phyloP scores from a whole-genome alignment of 2,113 vertebrate species.

The Eurystomus gularis region DNA sequence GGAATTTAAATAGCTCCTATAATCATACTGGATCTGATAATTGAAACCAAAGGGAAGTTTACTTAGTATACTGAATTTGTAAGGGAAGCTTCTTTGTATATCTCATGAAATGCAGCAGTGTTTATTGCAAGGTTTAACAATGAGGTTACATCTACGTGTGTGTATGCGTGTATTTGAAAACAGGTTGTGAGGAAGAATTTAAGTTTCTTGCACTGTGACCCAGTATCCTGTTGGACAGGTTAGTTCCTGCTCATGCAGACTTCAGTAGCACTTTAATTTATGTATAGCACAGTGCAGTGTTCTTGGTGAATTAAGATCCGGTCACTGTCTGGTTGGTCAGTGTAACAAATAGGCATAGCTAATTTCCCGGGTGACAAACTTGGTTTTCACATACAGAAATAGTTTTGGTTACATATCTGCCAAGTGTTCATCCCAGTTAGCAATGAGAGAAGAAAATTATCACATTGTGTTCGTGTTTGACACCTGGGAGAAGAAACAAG shows the following conservation, averaged over 20 bases:
- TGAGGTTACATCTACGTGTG: background rate
- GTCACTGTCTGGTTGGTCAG: background rate
- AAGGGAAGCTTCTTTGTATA: background rate
- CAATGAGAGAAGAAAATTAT: background rate
- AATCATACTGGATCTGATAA: background rate
- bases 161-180: fast-evolving
- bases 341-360: background rate
- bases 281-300: background rate
- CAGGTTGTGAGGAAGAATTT: background rate
- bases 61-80: background rate
- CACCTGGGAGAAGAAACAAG: background rate
- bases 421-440: background rate
- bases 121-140: background rate
- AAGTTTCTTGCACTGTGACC: background rate
- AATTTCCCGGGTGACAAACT: background rate
- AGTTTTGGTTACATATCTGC: background rate
- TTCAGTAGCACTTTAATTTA: background rate
- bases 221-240: too few species aligned
- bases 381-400: background rate
- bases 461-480: background rate
- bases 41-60: background rate
- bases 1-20: background rate
- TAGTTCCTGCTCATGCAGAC: background rate
- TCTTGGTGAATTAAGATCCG: background rate
- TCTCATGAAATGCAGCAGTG: background rate